Evolutionary conservation across 1,140 invertebrate genomes (phyloP).

Genomic region (Harpegnathos saltator): DNA sequence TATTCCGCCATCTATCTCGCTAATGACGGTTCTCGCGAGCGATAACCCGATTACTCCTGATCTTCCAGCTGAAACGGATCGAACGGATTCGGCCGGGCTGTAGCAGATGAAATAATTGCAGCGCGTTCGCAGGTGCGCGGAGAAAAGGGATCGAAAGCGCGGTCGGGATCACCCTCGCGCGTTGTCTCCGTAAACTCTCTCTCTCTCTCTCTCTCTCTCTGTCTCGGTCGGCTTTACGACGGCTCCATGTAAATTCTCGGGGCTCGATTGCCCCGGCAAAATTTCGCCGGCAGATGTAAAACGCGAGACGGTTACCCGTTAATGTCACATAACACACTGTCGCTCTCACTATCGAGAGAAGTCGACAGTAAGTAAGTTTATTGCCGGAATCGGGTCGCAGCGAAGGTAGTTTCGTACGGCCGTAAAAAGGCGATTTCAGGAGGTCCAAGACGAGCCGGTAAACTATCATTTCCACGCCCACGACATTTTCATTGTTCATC

Average conservation of each 20-base stretch:
- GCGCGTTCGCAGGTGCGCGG: neutral
- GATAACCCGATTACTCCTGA: neutral
- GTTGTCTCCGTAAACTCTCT: constrained; percentile 9
- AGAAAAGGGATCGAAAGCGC: constrained; percentile 7
- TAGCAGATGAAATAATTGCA: constrained; percentile 32
- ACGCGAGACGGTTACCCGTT: constrained; percentile 18
- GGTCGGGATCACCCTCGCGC: constrained; percentile 3
- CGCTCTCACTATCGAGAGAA: neutral
- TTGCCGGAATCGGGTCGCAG: neutral
- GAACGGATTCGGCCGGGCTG: neutral
- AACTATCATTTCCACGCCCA: neutral
- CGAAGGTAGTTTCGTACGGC: neutral
- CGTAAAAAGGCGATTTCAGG: neutral
- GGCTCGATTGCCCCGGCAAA: neutral
- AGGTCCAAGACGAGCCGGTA: neutral
- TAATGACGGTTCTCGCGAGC: neutral
- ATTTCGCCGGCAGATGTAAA: constrained; percentile 20
- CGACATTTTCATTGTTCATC: neutral
- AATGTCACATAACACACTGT: constrained; percentile 14
- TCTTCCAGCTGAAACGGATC: constrained; percentile 29
- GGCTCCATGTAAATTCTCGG: constrained; percentile 31
- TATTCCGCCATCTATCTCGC: neutral
- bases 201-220: constrained; percentile 8
- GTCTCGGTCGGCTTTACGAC: constrained; percentile 17
- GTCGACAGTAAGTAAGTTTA: neutral